Evolutionary conservation across 1,140 invertebrate species (phyloP).

Genomic region (Ectropis grisescens): DNA sequence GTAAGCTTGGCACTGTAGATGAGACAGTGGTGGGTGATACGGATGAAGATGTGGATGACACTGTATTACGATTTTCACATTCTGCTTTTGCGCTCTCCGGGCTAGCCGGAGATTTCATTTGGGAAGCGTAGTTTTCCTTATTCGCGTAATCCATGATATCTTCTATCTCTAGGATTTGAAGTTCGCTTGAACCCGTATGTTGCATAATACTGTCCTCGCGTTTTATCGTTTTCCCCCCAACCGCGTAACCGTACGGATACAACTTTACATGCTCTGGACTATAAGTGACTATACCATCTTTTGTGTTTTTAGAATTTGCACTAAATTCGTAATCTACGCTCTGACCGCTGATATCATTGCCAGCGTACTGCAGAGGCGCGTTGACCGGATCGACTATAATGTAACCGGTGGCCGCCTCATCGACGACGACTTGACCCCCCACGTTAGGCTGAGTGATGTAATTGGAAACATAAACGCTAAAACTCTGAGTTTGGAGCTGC

Average conservation of each 20-base stretch:
- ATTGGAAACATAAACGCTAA: slow-evolving; percentile 69
- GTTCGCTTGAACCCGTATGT: slow-evolving; percentile 37
- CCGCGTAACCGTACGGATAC: slow-evolving; percentile 45
- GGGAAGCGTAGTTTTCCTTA: slow-evolving; percentile 66
- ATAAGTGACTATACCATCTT: slow-evolving; percentile 35
- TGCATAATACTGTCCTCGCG: slow-evolving; percentile 33
- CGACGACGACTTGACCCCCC: slow-evolving; percentile 77
- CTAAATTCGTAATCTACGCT: slow-evolving; percentile 44
- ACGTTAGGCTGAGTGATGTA: slow-evolving; percentile 74
- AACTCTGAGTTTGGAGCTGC: slow-evolving; percentile 72
- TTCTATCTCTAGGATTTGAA: slow-evolving; percentile 60
- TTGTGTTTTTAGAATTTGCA: slow-evolving; percentile 33
- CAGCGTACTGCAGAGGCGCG: slow-evolving; percentile 50
- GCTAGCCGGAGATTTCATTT: slow-evolving; percentile 63
- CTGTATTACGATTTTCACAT: slow-evolving; percentile 41
- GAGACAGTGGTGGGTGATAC: slow-evolving; percentile 19
- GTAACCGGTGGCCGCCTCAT: slow-evolving; percentile 68
- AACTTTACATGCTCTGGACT: slow-evolving; percentile 41
- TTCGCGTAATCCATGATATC: slow-evolving; percentile 64
- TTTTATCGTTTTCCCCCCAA: slow-evolving; percentile 55
- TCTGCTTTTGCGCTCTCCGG: slow-evolving; percentile 56
- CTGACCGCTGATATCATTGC: slow-evolving; percentile 42
- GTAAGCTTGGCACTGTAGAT: slow-evolving; percentile 51
- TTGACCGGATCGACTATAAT: slow-evolving; percentile 54
- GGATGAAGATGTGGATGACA: slow-evolving; percentile 25